Evolutionary conservation across 30 jellyfish, hydroid and myxozoan species (phyloP), one percentile per base, ranked within the genome.

Genomic region (Pseudorhiza aurosa): DNA sequence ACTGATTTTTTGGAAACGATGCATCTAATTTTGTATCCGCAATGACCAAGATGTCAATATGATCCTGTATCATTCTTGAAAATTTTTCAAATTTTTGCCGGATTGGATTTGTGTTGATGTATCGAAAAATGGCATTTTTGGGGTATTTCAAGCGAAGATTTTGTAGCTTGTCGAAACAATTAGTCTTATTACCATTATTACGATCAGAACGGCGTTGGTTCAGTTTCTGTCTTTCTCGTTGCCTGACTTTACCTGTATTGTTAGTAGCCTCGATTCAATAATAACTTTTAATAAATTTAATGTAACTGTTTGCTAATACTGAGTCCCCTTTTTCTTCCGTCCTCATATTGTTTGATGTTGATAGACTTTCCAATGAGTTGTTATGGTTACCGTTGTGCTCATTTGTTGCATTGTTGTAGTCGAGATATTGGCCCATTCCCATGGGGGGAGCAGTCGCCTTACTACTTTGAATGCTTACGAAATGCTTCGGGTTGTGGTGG

Each of bases 1-100:
- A 68, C 26, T 68, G 68, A 67, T 28, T 43, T 39, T 40, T 0
- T 26, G 58, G 85, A 42, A 72, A 72, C 29, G 85, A 50, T 50
- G 74, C 19, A 8, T 72, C 74, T 0, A 55, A 19, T 37, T 72
- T 72, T 28, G 85, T 44, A 18, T 72, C 85, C 31, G 85, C 85
- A 9, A 72, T 50, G 2, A 49, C 65, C 40, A 72, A 4, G 32
- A 72, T 55, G 37, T 72, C 74, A 12, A 46, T 24, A 58, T 72
- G 46, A 28, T 72, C 74, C 14, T 32, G 31, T 31, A 72, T 72
- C 74, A 72, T 72, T 75, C 11, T 8, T n/a, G 85, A 72, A 15
- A 72, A 47, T 45, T 36, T 4, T 0, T 55, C 74, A 29, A 72
- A 37, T 72, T 72, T 72, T 10, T 72, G 46, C 49, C 74, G 25